These are phyloP conservation scores for Sprattus sprattus DNA, from an alignment of 2,113 vertebrate genomes.

Conservation along the genomic window DNA sequence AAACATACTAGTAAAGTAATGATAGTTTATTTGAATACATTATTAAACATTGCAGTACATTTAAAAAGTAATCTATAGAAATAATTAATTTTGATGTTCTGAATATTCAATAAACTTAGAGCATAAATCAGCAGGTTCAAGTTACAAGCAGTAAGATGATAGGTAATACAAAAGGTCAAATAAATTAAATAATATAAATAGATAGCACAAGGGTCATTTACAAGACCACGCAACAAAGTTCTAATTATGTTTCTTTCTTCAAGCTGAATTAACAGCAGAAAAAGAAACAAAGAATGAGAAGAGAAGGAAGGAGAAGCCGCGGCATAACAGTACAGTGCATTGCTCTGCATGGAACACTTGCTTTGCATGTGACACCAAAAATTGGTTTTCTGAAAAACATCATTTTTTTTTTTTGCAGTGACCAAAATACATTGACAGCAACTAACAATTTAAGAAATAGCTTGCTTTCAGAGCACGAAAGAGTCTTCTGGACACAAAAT, in stretches of 20 bases:
- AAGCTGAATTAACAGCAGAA: no score
- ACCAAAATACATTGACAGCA: background rate
- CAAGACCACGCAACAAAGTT: no score
- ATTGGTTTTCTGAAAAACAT: no score
- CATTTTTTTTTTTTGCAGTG: no score
- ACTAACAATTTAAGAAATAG: constrained; percentile 79
- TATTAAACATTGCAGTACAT: background rate
- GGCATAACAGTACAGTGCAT: no score
- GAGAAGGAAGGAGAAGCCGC: no score
- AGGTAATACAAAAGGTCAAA: background rate
- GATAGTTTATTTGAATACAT: background rate
- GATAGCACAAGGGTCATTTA: no score
- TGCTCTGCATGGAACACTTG: no score
- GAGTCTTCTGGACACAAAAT: constrained; percentile 54
- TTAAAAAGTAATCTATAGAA: background rate
- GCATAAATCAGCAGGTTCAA: background rate
- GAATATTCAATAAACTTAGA: background rate
- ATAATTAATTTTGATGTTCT: background rate
- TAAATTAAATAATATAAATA: background rate
- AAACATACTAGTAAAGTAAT: background rate
- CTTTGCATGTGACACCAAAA: no score
- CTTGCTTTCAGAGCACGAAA: constrained; percentile 62
- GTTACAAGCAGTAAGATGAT: background rate
- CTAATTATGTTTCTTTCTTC: no score
- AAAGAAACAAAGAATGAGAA: no score